Conservation (phyloP, 2,113 vertebrate species). For the Campylomormyrus tamandua region DNA sequence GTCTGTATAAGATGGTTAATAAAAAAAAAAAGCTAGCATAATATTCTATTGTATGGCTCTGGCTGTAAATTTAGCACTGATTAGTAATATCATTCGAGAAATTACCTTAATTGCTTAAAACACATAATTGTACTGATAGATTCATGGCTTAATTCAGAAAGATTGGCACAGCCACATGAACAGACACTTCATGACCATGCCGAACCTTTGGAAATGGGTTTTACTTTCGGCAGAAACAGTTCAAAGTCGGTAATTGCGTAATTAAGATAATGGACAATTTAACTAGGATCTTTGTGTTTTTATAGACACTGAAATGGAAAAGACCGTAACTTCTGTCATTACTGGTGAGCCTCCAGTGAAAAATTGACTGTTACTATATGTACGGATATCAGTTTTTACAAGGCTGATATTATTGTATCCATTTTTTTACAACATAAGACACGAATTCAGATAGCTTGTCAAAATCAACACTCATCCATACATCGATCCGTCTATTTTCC, state of each 20-base stretch:
- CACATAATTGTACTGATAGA: constrained; percentile 77
- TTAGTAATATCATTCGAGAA: constrained; percentile 63
- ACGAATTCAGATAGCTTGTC: background rate
- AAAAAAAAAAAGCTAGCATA: constrained; percentile 73
- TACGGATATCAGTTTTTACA: background rate
- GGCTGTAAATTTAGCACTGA: constrained; percentile 65
- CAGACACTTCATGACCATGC: constrained; percentile 42
- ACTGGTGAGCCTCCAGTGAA: background rate
- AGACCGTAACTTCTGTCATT: background rate
- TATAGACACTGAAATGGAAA: background rate
- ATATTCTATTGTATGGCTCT: constrained; percentile 71
- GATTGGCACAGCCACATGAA: constrained; percentile 59
- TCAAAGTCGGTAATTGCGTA: background rate
- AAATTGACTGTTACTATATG: background rate
- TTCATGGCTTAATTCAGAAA: constrained; percentile 75
- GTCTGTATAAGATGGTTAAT: constrained; percentile 65
- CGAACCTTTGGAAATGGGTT: background rate
- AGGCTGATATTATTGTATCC: background rate
- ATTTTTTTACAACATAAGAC: background rate
- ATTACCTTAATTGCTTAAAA: constrained; percentile 78
- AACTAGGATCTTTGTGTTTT: background rate
- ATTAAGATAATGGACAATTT: background rate
- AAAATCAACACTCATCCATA: background rate
- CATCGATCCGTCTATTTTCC: background rate
- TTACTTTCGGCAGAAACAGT: background rate